Evolutionary conservation across 2,113 vertebrate genomes (phyloP).

Genomic region (Xiphorhynchus elegans): DNA sequence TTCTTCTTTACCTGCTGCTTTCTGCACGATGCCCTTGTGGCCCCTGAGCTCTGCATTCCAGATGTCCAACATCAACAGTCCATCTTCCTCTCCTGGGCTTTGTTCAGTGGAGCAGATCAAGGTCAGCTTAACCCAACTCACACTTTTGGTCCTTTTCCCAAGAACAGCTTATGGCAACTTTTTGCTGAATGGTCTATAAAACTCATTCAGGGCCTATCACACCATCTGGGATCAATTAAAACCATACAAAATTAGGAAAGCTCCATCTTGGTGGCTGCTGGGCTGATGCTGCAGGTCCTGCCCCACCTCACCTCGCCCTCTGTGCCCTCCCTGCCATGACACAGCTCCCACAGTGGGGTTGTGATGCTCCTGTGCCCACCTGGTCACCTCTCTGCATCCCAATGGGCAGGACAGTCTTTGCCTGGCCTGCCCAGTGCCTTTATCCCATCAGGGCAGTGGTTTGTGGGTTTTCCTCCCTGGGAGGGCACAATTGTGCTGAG

Average conservation of each 20-base stretch:
- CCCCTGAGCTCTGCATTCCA: not conserved
- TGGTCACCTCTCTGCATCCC: not conserved
- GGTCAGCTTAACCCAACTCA: not conserved
- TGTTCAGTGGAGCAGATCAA: not conserved
- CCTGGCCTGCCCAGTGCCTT: not conserved
- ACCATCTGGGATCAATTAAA: not conserved
- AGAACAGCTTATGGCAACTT: not conserved
- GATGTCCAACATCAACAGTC: not conserved
- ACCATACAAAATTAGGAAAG: not conserved
- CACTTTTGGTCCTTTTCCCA: not conserved
- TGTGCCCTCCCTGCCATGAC: fast-evolving
- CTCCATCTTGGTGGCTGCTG: not conserved
- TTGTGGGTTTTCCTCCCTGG: not conserved
- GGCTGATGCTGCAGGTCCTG: not conserved
- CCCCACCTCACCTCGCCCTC: not conserved
- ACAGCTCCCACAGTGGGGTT: fast-evolving
- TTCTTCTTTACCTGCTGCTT: not conserved
- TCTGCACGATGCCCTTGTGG: not conserved
- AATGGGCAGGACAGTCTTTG: fast-evolving
- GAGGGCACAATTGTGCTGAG: not conserved
- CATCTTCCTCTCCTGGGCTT: not conserved
- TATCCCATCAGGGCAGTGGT: not conserved
- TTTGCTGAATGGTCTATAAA: not conserved
- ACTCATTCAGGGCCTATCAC: not conserved
- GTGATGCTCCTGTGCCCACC: fast-evolving